Base-by-base conservation (phyloP, 1,140 invertebrate genomes). In the Drosophila lowei region DNA sequence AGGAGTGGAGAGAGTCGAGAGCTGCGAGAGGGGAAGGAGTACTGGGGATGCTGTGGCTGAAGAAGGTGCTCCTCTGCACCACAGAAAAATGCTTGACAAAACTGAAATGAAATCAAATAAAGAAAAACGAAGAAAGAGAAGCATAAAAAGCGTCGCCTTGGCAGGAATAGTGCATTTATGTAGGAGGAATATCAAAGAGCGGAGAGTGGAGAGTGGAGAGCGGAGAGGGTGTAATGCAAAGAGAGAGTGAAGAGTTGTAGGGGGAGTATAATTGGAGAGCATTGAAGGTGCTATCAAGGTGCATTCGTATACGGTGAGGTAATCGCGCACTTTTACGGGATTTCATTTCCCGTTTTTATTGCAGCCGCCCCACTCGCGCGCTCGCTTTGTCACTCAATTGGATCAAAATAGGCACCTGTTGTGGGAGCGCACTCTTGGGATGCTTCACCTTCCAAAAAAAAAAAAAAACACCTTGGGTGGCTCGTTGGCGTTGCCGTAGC, bases 31-130 rank as follows among this genome's bases (percentile, higher is more conserved):
- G 30, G n/a, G 52, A 47, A 16, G 21, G 13, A n/a, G 18, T 18
- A 13, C 34, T 38, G 30, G 13, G 30, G n/a, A 18, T 18, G 25
- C 28, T 49, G 43, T 25, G 52, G 70, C 63, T 56, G 80, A 72
- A 84, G 79, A 72, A 84, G 79, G 79, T 83, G 79, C 77, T 85
- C 44, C 73, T 50, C 43, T 46, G 18, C 43, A 11, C 34, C 38
- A 44, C 34, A 21, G 56, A n/a, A 46, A 71, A 72, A 44, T 50
- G 68, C 81, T 71, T 78, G 77, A 88, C 81, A 86, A 88, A 86
- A 72, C 66, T 73, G 68, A 86, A 88, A 88, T 88, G 77, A 65
- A 88, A 81, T 86, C 67, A 88, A 86, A 86, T 71, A 86, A 74
- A 74, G 73, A 56, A 78, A 78, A 49, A 49, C 7, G 43, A 65